Evolutionary conservation across 2,888 invertebrate species (phyloP), one percentile per base, ranked within the genome.

Genomic region (Oasisia sp.): DNA sequence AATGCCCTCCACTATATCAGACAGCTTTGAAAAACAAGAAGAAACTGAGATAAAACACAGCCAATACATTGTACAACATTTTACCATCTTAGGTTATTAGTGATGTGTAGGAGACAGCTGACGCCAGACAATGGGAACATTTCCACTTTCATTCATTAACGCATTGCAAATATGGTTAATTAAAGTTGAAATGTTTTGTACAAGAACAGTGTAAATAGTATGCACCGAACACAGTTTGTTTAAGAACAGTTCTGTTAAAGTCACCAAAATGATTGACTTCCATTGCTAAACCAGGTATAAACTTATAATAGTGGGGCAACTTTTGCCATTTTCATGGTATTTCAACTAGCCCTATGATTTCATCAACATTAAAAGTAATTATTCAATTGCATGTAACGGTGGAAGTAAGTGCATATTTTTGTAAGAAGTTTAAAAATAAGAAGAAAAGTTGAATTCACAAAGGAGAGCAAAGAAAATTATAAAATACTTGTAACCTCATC

Each of bases 1-100:
- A 89, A 95, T 94, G 92, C 95, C 95, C 93, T 95, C 95, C 94
- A 95, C 94, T 92, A 95, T 95, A 93, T 94, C 95, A 89, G 95
- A 94, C 91, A 95, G 95, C 95, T 95, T 94, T 89, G 92, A 91
- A 93, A 58, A 90, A 89, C 91, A 12, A 91, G 96, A 92, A 45
- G 93, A 91, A 93, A 92, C n/a, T 19, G 74, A 74, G 19, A 74
- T 74, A 74, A 74, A n/a, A 74, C 74, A 74, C 92, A 91, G 56
- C n/a, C 12, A 14, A n/a, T 2, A 5, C 19, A 74, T 27, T 1
- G 74, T 7, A 27, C 89, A 50, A 14, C 50, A 9, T 12, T 11
- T 50, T 1, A 50, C 50, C 14, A 50, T 14, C 14, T 50, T 50
- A 50, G 9, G 45, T 1, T 9, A 45, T 7, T 11, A 45, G 11